phyloP scores from a whole-genome alignment of 2,113 vertebrate genomes.

The Cacatua alba region DNA sequence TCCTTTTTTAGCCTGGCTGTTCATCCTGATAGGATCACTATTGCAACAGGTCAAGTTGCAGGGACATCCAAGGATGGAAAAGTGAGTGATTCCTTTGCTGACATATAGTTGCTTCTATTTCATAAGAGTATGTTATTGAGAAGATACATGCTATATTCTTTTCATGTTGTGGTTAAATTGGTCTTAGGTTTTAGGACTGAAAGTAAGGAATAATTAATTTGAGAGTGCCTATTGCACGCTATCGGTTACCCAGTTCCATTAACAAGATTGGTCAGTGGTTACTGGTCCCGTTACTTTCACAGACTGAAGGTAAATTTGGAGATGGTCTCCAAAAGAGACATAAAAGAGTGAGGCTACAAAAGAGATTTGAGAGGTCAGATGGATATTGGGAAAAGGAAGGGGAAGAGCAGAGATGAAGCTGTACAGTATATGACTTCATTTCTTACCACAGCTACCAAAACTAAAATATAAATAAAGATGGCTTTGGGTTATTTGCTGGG shows the following conservation, averaged over 20 bases:
- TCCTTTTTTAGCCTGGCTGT: slow-evolving; percentile 87
- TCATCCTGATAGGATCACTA: slow-evolving; percentile 98
- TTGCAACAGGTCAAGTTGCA: slow-evolving; percentile 97
- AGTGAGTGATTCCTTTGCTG: slow-evolving; percentile 79
- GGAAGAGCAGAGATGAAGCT: background rate
- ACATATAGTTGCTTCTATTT: background rate
- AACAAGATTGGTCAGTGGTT: background rate
- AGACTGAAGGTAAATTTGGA: background rate
- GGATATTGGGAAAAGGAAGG: background rate
- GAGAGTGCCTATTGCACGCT: background rate
- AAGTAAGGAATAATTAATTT: background rate
- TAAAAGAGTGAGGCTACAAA: background rate
- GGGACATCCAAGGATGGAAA: slow-evolving; percentile 97
- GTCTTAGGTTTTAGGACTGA: background rate
- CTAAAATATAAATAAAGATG: background rate
- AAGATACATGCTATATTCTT: background rate
- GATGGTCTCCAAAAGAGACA: background rate
- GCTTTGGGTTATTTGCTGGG: background rate
- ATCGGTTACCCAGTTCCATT: background rate
- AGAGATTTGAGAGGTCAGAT: background rate
- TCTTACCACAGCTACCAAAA: background rate
- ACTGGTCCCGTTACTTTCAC: background rate
- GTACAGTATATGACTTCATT: background rate
- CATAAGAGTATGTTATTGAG: background rate
- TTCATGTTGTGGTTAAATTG: background rate